Evolutionary conservation across 2,113 vertebrate genomes (phyloP).

Genomic region (Passer montanus): DNA sequence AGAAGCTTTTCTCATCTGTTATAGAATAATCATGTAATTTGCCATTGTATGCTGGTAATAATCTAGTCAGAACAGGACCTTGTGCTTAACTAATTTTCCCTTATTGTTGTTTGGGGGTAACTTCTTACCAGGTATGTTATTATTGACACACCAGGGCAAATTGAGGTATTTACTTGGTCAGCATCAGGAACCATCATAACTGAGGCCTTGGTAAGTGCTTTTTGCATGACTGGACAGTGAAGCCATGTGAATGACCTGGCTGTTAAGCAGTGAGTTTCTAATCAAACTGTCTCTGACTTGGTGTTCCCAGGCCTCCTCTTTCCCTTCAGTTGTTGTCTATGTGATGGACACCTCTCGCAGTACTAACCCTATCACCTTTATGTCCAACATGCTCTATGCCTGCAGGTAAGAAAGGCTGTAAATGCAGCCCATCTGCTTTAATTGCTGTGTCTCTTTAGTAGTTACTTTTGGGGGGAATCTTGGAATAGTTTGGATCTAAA

Average conservation of each 20-base stretch:
- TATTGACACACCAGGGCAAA: conserved; percentile 97
- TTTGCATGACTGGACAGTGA: neutral
- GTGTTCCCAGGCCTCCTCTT: conserved; percentile 87
- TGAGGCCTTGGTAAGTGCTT: conserved; percentile 85
- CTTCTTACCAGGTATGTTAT: conserved; percentile 84
- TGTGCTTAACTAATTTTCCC: neutral
- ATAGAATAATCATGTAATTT: neutral
- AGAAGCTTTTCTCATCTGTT: neutral
- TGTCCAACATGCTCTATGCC: conserved; percentile 99
- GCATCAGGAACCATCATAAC: conserved; percentile 98
- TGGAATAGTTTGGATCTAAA: neutral
- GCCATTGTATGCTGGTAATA: neutral
- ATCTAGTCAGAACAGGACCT: neutral
- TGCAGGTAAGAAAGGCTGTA: conserved; percentile 85
- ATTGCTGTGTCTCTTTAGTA: neutral
- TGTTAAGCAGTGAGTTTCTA: neutral
- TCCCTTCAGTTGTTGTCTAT: conserved; percentile 93
- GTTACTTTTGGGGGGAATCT: neutral
- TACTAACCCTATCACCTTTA: conserved; percentile 94
- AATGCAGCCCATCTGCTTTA: neutral
- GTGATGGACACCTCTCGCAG: conserved; percentile 98
- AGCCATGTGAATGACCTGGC: neutral
- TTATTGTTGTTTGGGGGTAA: neutral
- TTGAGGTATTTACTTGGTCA: conserved; percentile 98
- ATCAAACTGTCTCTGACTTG: neutral